Percentiles rank a stretch among this genome's conserved stretches.
Evolutionary conservation across 2,113 vertebrate genomes (phyloP).

Genomic region (Rhombomys opimus): DNA sequence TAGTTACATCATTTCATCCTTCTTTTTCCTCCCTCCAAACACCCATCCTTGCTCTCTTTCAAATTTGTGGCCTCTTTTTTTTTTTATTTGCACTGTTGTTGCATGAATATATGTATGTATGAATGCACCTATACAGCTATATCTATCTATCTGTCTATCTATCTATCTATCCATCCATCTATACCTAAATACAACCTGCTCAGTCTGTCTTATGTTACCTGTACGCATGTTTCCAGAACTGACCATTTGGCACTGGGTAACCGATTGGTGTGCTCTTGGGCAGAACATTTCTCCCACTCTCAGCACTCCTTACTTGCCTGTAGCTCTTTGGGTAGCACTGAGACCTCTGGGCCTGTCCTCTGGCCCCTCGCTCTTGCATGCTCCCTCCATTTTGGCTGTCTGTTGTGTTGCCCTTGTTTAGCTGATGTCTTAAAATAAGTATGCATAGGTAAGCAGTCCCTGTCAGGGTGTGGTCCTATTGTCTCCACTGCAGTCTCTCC

Average conservation of each 20-base stretch:
- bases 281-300: background rate
- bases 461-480: background rate
- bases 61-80: background rate
- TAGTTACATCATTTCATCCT: background rate
- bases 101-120: background rate
- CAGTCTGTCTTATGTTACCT: background rate
- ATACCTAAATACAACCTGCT: background rate
- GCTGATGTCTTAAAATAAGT: background rate
- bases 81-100: background rate
- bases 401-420: background rate
- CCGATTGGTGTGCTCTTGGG: background rate
- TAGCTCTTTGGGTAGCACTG: too few relatives aligned
- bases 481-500: background rate
- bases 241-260: background rate
- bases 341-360: background rate
- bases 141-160: too few relatives aligned
- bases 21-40: background rate
- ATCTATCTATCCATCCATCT: too few relatives aligned
- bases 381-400: background rate
- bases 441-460: background rate
- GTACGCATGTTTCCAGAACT: background rate
- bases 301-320: background rate
- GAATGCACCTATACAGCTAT: too few relatives aligned
- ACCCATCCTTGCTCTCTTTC: background rate
- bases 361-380: too few relatives aligned